Percentiles rank a stretch among this genome's conserved stretches.
Evolutionary conservation across 92 coral and sea anemone species (phyloP).

Genomic region (Siderastrea radians): DNA sequence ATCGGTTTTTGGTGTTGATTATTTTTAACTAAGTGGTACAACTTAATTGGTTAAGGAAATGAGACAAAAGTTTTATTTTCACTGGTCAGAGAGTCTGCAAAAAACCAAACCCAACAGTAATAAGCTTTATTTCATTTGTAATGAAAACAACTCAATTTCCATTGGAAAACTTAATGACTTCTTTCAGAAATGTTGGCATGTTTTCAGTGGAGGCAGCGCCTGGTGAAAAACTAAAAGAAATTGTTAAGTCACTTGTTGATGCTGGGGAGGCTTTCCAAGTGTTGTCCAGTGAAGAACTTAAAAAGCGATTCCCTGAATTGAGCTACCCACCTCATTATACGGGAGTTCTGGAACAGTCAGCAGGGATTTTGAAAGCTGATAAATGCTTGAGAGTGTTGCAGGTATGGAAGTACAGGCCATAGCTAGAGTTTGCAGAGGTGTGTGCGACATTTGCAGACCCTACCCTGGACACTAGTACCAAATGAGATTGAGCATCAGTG

Average conservation of each 20-base stretch:
- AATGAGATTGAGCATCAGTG: too few relatives aligned
- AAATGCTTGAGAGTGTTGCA: slow-evolving; percentile 77
- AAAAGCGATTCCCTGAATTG: slow-evolving; percentile 64
- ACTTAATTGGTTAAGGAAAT: neutral
- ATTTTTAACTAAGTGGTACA: too few relatives aligned
- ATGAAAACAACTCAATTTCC: too few relatives aligned
- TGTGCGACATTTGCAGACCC: too few relatives aligned
- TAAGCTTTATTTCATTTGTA: too few relatives aligned
- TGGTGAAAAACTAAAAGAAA: slow-evolving; percentile 14
- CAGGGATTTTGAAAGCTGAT: slow-evolving; percentile 84
- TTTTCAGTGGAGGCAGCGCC: slow-evolving; percentile 68
- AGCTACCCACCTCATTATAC: slow-evolving; percentile 48
- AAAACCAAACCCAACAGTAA: too few relatives aligned
- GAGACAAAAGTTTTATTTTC: too few relatives aligned
- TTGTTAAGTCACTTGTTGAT: slow-evolving; percentile 31
- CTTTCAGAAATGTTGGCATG: slow-evolving; percentile 72
- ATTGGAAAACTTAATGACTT: neutral
- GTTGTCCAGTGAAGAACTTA: slow-evolving; percentile 51
- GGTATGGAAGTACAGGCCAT: slow-evolving; percentile 6
- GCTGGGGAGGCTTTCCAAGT: slow-evolving; percentile 56
- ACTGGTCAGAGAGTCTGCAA: too few relatives aligned
- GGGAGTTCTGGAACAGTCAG: slow-evolving; percentile 69
- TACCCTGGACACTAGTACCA: too few relatives aligned
- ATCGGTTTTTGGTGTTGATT: too few relatives aligned
- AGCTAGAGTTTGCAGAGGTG: too few relatives aligned